phyloP scores from a whole-genome alignment of 1,140 invertebrate genomes.

The Aphaenogaster rudis region DNA sequence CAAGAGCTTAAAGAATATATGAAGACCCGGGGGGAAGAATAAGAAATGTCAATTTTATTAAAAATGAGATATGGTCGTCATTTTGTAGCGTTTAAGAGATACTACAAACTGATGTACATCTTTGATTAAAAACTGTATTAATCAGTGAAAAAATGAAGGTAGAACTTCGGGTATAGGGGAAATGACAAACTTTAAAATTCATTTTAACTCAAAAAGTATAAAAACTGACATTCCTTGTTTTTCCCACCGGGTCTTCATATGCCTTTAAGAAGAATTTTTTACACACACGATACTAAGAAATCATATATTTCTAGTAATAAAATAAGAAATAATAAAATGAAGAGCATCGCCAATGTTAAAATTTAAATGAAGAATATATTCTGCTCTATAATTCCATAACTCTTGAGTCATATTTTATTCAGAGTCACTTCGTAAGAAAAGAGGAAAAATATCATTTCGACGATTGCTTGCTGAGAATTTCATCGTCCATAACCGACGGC shows the following conservation, averaged over 20 bases:
- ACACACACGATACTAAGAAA: neutral
- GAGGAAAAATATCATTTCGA: neutral
- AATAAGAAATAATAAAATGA: constrained; percentile 1
- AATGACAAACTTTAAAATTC: no score
- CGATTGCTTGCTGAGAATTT: neutral
- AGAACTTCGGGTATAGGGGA: no score
- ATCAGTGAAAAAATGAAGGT: no score
- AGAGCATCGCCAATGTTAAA: neutral
- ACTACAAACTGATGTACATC: no score
- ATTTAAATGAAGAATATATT: neutral
- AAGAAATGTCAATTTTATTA: no score
- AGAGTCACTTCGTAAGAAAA: neutral
- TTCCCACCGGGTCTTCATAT: neutral
- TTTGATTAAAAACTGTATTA: no score
- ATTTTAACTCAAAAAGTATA: no score
- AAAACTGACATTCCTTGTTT: no score
- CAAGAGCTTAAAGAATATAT: neutral
- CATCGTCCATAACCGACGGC: constrained; percentile 2
- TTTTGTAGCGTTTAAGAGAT: no score
- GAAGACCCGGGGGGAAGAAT: no score
- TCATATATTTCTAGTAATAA: neutral
- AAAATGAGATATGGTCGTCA: no score
- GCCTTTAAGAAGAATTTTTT: neutral
- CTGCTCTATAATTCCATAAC: neutral
- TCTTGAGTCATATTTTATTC: neutral